Evolutionary conservation across 2,888 invertebrate species (phyloP).

Genomic region (Caradrina kadenii): DNA sequence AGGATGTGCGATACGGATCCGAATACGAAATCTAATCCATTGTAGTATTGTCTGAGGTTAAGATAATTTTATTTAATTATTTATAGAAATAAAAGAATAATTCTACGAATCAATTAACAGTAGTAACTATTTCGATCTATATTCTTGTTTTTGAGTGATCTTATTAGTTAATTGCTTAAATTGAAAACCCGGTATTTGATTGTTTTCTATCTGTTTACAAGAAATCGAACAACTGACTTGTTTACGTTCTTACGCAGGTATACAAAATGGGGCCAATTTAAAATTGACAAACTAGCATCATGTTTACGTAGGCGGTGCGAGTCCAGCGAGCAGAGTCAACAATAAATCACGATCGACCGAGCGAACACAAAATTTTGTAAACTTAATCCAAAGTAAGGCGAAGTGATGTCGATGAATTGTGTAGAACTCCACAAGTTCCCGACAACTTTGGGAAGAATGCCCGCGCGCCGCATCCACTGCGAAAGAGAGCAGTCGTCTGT

Average conservation of each 20-base stretch:
- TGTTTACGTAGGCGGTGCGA: constrained; percentile 58
- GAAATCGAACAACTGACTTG: background rate
- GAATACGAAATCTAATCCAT: constrained; percentile 5
- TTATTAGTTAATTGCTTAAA: constrained; percentile 8
- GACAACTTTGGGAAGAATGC: constrained; percentile 74
- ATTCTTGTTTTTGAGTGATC: background rate
- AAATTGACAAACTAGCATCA: constrained; percentile 34
- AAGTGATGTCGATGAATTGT: constrained; percentile 77
- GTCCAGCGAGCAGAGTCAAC: constrained; percentile 60
- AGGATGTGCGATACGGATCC: background rate
- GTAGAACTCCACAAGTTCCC: constrained; percentile 75
- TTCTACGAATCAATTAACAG: constrained; percentile 9
- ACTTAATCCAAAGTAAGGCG: constrained; percentile 76
- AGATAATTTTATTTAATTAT: background rate
- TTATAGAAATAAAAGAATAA: background rate
- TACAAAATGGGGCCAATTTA: constrained; percentile 30
- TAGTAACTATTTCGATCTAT: background rate
- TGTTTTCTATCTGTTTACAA: background rate
- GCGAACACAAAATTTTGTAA: constrained; percentile 76
- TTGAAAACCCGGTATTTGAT: too few species aligned
- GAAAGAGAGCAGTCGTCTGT: constrained; percentile 77
- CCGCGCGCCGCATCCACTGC: constrained; percentile 66
- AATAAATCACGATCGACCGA: constrained; percentile 73
- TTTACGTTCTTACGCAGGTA: constrained; percentile 2
- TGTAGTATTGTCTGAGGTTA: background rate